A percentile compares a stretch with the other conserved stretches of the same genome.
Evolutionary conservation across 2,888 invertebrate species (phyloP).

Genomic region (Gryllus longicercus): DNA sequence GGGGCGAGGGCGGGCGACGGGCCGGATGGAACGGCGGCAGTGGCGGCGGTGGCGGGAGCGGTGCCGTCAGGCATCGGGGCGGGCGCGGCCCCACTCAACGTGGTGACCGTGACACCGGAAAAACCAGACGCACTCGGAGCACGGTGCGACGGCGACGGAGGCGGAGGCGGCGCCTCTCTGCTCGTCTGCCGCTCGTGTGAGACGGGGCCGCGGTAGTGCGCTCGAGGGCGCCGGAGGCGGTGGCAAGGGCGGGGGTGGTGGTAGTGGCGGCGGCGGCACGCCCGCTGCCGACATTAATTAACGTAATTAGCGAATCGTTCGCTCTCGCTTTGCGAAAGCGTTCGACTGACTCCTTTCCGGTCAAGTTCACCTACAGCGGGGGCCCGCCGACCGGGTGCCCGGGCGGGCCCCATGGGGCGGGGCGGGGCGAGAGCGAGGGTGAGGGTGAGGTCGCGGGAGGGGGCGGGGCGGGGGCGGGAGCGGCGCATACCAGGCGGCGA

Average conservation of each 20-base stretch:
- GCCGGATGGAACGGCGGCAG: too few species aligned
- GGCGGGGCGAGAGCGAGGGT: not conserved
- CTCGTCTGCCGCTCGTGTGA: not conserved
- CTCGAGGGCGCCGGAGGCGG: not conserved
- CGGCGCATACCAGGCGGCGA: constrained; percentile 19
- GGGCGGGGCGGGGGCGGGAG: not conserved
- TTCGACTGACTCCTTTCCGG: constrained; percentile 31
- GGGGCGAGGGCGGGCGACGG: too few species aligned
- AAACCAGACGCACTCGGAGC: not conserved
- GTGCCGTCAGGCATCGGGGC: not conserved
- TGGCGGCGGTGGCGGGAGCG: too few species aligned
- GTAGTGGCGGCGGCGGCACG: constrained; percentile 11
- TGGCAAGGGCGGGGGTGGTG: too few species aligned
- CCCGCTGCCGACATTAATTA: constrained; percentile 35
- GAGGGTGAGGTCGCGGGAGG: not conserved
- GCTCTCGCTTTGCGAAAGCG: constrained; percentile 28
- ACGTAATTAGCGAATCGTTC: constrained; percentile 34
- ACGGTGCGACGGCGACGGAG: not conserved
- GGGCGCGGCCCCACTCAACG: not conserved
- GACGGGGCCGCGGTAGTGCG: not conserved
- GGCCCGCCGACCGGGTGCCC: too few species aligned
- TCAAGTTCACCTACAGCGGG: constrained; percentile 29
- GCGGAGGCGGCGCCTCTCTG: not conserved
- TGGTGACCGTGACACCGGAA: constrained; percentile 5
- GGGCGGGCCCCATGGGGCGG: not conserved